Evolutionary conservation across 1,140 invertebrate genomes (phyloP).

Genomic region (Helicoverpa armigera): DNA sequence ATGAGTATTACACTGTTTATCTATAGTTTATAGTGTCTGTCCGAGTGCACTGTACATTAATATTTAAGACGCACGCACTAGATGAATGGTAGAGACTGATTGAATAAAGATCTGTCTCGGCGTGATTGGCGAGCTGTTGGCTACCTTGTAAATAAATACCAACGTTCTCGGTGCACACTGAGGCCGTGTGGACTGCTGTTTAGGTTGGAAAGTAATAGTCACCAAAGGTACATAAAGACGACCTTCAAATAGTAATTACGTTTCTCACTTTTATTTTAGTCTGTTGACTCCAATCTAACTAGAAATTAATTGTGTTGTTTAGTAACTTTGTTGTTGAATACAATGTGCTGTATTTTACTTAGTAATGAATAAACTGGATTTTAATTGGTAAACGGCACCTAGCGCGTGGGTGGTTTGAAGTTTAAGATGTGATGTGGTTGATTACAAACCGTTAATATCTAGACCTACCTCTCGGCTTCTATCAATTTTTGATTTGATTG

Average conservation of each 20-base stretch:
- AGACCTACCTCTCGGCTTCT: neutral
- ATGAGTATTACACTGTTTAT: slow-evolving; percentile 48
- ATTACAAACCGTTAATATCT: neutral
- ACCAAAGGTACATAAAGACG: slow-evolving; percentile 30
- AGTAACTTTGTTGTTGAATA: neutral
- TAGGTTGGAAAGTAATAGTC: slow-evolving; percentile 41
- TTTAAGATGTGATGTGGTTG: neutral
- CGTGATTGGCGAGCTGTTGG: slow-evolving; percentile 57
- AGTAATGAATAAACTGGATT: slow-evolving; percentile 12
- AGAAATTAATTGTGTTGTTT: slow-evolving; percentile 11
- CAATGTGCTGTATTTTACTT: slow-evolving; percentile 11
- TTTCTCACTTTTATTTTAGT: slow-evolving; percentile 7
- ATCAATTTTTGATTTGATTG: slow-evolving; percentile 1
- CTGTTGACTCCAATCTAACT: neutral
- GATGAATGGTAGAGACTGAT: slow-evolving; percentile 68
- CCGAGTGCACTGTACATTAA: slow-evolving; percentile 70
- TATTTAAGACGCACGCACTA: slow-evolving; percentile 66
- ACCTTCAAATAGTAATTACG: slow-evolving; percentile 35
- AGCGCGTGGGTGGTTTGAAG: slow-evolving; percentile 15
- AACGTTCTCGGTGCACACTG: slow-evolving; percentile 22
- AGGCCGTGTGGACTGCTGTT: slow-evolving; percentile 36
- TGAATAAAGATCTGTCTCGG: slow-evolving; percentile 65
- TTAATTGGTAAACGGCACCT: slow-evolving; percentile 22
- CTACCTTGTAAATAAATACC: slow-evolving; percentile 59
- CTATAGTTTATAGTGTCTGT: slow-evolving; percentile 66